A percentile compares a stretch with the other conserved stretches of the same genome.
Conservation (phyloP, 2,888 invertebrate species). For the Heliconius ismenius region DNA sequence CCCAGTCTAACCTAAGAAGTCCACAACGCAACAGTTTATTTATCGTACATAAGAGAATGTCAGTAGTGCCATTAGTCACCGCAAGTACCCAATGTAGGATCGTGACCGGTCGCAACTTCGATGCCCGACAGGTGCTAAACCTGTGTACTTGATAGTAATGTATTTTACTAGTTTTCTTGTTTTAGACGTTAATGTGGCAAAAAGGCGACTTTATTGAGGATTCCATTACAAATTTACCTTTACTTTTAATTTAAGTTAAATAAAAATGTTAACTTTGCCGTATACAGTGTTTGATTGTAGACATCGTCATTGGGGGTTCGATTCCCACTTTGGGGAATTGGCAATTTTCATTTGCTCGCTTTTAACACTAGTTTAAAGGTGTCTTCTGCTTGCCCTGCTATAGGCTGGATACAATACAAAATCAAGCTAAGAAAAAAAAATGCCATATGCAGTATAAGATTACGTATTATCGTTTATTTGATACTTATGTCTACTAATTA, state of each 20-base stretch:
- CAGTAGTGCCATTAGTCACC: slow-evolving; percentile 19
- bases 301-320: neutral
- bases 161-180: slow-evolving; percentile 1
- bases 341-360: neutral
- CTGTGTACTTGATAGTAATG: slow-evolving; percentile 16
- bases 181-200: neutral
- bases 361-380: neutral
- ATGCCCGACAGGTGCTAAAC: slow-evolving; percentile 44
- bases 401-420: too few species aligned
- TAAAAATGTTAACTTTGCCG: neutral
- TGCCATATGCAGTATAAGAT: too few species aligned
- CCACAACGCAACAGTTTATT: slow-evolving; percentile 9
- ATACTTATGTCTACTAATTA: too few species aligned
- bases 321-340: neutral
- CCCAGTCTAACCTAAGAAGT: neutral
- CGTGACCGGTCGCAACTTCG: slow-evolving; percentile 44
- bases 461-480: too few species aligned
- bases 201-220: neutral
- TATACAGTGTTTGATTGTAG: neutral
- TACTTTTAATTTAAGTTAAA: neutral
- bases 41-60: slow-evolving; percentile 19
- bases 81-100: slow-evolving; percentile 25
- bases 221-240: neutral
- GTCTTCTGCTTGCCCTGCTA: too few species aligned
- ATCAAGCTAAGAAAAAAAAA: too few species aligned